Evolutionary conservation across 1,140 invertebrate species (phyloP).

Genomic region (Chelonus insularis): DNA sequence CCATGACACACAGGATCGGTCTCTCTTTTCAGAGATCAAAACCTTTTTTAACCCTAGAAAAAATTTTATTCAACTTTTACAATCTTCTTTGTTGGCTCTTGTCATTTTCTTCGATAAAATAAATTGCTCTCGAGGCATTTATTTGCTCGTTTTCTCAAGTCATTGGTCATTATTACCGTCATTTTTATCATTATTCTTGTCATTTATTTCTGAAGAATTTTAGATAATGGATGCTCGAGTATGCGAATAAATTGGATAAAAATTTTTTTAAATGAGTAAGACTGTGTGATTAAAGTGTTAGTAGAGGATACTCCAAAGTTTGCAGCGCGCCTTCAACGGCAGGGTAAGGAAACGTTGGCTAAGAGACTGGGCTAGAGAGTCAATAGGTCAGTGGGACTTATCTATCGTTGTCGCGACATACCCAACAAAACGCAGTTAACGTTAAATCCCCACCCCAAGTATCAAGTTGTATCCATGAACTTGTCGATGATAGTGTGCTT

Average conservation of each 20-base stretch:
- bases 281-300: too few species aligned
- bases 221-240: neutral
- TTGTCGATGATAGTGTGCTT: too few species aligned
- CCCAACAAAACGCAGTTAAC: constrained; percentile 7
- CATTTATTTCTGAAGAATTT: too few species aligned
- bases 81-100: neutral
- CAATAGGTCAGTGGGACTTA: constrained; percentile 60
- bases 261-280: too few species aligned
- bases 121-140: neutral
- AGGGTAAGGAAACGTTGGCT: constrained; percentile 35
- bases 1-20: constrained; percentile 15
- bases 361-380: constrained; percentile 48
- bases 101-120: neutral
- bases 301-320: too few species aligned
- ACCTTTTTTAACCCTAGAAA: neutral
- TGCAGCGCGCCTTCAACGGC: constrained; percentile 40
- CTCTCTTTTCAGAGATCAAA: constrained; percentile 7
- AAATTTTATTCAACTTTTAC: neutral
- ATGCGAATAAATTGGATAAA: neutral
- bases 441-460: neutral
- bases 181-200: neutral
- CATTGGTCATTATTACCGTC: neutral
- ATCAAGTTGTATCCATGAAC: too few species aligned
- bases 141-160: neutral
- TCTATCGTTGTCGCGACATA: constrained; percentile 36